These are phyloP conservation scores for Temnothorax curvispinosus DNA, from an alignment of 1,140 invertebrate species.

Conservation along the genomic window DNA sequence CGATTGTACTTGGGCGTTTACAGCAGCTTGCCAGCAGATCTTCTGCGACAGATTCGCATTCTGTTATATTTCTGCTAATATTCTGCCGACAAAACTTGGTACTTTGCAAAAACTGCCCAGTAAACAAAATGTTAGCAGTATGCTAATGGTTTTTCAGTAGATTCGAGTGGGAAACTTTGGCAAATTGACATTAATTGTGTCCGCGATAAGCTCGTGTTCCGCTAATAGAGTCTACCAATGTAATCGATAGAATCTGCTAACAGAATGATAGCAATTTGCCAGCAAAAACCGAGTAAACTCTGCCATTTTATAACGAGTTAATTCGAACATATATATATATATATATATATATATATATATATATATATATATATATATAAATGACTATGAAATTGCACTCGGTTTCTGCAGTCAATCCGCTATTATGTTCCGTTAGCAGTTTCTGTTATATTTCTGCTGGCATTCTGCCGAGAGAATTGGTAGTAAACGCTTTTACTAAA, in stretches of 20 bases:
- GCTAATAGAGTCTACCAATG: not conserved
- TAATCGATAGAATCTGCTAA: not conserved
- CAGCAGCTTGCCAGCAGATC: not conserved
- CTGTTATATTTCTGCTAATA: not conserved
- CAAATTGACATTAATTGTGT: not conserved
- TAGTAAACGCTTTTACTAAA: not conserved
- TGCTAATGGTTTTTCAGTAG: not conserved
- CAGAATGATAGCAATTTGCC: too few relatives aligned
- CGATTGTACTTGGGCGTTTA: not conserved
- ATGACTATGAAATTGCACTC: not conserved
- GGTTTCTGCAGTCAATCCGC: not conserved
- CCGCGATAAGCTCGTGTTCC: not conserved
- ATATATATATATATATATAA: constrained; percentile 14
- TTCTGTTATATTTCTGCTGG: not conserved
- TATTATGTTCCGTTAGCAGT: not conserved
- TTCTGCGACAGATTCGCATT: not conserved
- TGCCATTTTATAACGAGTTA: not conserved
- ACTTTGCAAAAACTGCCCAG: not conserved
- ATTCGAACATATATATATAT: not conserved
- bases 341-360: constrained; percentile 11
- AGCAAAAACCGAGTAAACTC: not conserved
- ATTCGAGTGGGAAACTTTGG: too few relatives aligned
- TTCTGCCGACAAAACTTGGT: not conserved
- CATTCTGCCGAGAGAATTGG: not conserved
- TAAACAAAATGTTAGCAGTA: not conserved